Base-by-base conservation (phyloP, 2,113 vertebrate genomes). In the Xiphias gladius region DNA sequence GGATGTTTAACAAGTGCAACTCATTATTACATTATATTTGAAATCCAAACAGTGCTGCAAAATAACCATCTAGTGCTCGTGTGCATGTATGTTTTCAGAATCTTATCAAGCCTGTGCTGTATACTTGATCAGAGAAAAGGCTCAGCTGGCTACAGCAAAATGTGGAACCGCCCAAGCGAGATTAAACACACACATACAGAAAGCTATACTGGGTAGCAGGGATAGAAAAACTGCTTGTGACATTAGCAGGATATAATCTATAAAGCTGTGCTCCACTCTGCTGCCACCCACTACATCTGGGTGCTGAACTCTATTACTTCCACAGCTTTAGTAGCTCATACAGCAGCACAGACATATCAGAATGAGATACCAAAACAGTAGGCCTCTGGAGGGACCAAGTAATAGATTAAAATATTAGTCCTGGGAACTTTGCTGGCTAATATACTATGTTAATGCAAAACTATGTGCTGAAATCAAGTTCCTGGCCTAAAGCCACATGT, bases 191-290 rank as follows among this genome's bases (percentile, higher is more conserved):
- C 63, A 58, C 70, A 54, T 22, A 26, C 6, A 48, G 1, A 69
- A 17, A 70, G 17, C 2, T 63, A 66, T 7, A 70, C 24, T 0
- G 19, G n/a, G 76, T 62, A 79, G 57, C 41, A 61, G 22, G 6
- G 57, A 55, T 54, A 65, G 74, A 72, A 87, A 89, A 88, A 91
- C 64, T 57, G 76, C 86, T 73, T 62, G 74, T 89, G 88, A 92
- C 91, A 90, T 83, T 55, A 89, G 76, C 87, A 89, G 76, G 80
- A 91, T 86, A 73, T 30, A 65, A 91, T 92, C 79, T 57, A 84
- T 92, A 88, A 86, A 57, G 59, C 76, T 22, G 7, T 57, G 72
- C 71, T 85, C 43, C 63, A 72, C 70, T 75, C 61, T 20, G 64
- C 84, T 82, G 74, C 71, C 80, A 84, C 73, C 82, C 73, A 80